Evolutionary conservation across 1,140 invertebrate genomes (phyloP), one percentile per base, ranked within the genome.

Genomic region (Zelostemma sp.): DNA sequence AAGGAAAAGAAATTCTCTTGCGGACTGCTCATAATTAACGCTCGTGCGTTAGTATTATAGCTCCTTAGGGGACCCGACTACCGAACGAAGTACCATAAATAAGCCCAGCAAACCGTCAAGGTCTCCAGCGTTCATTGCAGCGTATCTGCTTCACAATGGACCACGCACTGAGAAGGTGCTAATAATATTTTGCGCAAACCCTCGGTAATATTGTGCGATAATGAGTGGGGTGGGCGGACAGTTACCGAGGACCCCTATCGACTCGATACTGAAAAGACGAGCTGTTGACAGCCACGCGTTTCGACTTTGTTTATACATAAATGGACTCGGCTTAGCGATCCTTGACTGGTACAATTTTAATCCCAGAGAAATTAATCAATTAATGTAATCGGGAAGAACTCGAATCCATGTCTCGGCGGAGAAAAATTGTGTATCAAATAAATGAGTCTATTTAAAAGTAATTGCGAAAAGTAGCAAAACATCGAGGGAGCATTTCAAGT

Each of bases 401-500:
- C n/a, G n/a, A n/a, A n/a, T n/a, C n/a, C n/a, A n/a, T n/a, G n/a
- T n/a, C 33, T 11, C 11, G n/a, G 60, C 63, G 60, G 53, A 54
- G 59, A 55, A 43, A 56, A 68, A 61, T 63, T 56, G 41, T 54
- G 61, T 68, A 46, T 46, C 9, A 59, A 64, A 64, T 64, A 72
- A 72, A 72, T 67, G 51, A 72, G 60, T 72, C 56, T 72, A 72
- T 72, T 64, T 62, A 51, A 65, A 72, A 68, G 70, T 56, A 51
- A 56, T 54, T 55, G 56, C 69, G 70, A 58, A 74, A 76, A 73
- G 56, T 72, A 67, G 46, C 45, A 35, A 38, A 47, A 38, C 47
- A 17, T 54, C 57, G 67, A 63, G 66, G 64, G 69, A 56, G 51
- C 56, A 64, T 60, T 72, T 72, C 64, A 59, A 63, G 62, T 67